Base-by-base conservation (phyloP, 2,888 invertebrate genomes). In the Drosophila prolongata region DNA sequence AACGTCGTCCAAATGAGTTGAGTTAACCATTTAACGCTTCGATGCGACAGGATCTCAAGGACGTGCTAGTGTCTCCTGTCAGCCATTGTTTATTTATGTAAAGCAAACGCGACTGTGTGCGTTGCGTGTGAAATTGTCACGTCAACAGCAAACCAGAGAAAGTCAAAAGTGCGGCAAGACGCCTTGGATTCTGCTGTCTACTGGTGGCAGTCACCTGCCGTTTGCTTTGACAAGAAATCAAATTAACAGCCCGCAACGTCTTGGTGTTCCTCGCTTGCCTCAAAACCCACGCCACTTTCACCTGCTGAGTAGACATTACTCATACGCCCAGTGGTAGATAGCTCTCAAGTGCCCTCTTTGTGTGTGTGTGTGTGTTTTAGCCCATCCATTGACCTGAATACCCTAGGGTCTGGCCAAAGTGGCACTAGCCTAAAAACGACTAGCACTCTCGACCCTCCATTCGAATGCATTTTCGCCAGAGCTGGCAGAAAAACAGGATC, bases 91-190 rank as follows among this genome's bases (percentile, higher is more conserved):
- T 79, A 79, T 79, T 79, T 79, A 79, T 81, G 76, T 79, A 37
- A 52, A 59, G 53, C 46, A 55, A 67, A 67, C 54, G 50, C 49
- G 46, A 40, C 47, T 50, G 49, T 56, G 83, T 57, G 74, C 66
- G 54, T 55, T 61, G 66, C 71, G 89, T 87, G 89, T 89, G 87
- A 83, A 83, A 87, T 78, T 84, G 89, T 89, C 85, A 83, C 89
- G 89, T 83, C 87, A 87, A 75, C 83, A 55, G 38, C 67, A 77
- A 65, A 49, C 35, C 71, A 71, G 80, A 55, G 64, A 73, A 84
- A 87, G 79, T 87, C 83, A 83, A 89, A 89, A 76, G 89, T 87
- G 87, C 30, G 30, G 30, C 30, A 30, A 30, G 72, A 67, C 65
- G 73, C 43, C 75, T 86, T 72, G 80, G 75, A 66, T 60, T 42